Base-by-base conservation (phyloP, 2,888 invertebrate species). In the Microdon myrmicae region DNA sequence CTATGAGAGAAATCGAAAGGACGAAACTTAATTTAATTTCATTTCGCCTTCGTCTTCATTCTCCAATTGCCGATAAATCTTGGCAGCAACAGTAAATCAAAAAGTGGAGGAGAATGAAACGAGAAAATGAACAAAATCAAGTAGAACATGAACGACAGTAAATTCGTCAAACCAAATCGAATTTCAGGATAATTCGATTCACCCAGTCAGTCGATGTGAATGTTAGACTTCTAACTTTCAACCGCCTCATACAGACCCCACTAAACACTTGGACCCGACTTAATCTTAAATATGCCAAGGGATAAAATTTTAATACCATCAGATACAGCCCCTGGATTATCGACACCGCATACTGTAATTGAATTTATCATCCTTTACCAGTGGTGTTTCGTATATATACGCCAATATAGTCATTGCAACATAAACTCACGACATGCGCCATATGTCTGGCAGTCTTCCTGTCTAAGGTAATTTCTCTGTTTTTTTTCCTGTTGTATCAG, bases 91-190 rank as follows among this genome's bases (percentile, higher is more conserved):
- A n/a, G n/a, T n/a, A n/a, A n/a, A n/a, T n/a, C n/a, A n/a, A n/a
- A n/a, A n/a, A n/a, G n/a, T n/a, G 13, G 13, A 25, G 17, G 9
- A 7, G 8, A 3, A 10, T 5, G 9, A 17, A 2, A 8, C 8
- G 19, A 17, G 3, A 10, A 28, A 13, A 38, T n/a, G n/a, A 31
- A 29, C 23, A 14, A 22, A 22, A 7, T 12, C 34, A 28, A 17
- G n/a, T 22, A 22, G 22, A n/a, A n/a, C 35, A 44, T 26, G 22
- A 44, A 45, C 44, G 35, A 10, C 22, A 44, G 25, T 12, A 25
- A 41, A 44, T 44, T 38, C 37, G 37, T 44, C 31, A 44, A 44
- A 54, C 44, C 25, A 44, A 54, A 54, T 54, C 37, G 53, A 54
- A 35, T 54, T 41, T 44, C 19, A 13, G 44, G 31, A 44, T 44